Base-by-base conservation (phyloP, 2,888 invertebrate genomes). In the Melitaea athalia region DNA sequence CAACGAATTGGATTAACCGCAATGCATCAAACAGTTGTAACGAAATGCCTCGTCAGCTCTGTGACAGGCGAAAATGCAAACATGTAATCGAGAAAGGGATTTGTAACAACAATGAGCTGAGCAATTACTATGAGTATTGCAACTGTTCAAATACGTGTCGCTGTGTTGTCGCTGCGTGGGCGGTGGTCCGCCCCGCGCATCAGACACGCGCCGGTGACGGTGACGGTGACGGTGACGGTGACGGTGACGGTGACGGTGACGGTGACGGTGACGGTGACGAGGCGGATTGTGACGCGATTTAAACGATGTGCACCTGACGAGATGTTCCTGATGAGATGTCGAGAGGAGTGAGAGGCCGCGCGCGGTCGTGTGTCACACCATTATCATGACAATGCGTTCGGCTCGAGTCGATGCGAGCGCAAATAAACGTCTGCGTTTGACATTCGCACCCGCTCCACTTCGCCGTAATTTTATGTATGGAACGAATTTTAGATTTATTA, bases 301-400 rank as follows among this genome's bases (percentile, higher is more conserved):
- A 49, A 53, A 63, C 24, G 53, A 53, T 43, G 31, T 45, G 47
- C 52, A 55, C 43, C 55, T 24, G 53, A 63, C 45, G 43, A 55
- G 55, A 55, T 45, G 55, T 63, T 45, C 45, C 50, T 63, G 24
- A 57, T 42, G 57, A 57, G 38, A 42, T 57, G 15, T 31, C 57
- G 8, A 15, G 42, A 55, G 53, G 43, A 43, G 24, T 31, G 10
- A 63, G 7, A 33, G 49, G 49, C 14, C n/a, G n/a, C 11, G n/a
- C 38, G 12, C 14, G 38, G 47, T 59, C 61, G 55, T 53, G 38
- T 17, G 24, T 50, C 24, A 6, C 15, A 8, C 55, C 61, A 68
- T 55, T 64, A 64, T 7, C 68, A 64, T 64, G 53, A 68, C 55
- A 68, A 61, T 68, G 31, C 47, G 43, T 24, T 53, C 68, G 24